Conservation (phyloP, 2,888 invertebrate genomes). For the Diplolepis rosae region DNA sequence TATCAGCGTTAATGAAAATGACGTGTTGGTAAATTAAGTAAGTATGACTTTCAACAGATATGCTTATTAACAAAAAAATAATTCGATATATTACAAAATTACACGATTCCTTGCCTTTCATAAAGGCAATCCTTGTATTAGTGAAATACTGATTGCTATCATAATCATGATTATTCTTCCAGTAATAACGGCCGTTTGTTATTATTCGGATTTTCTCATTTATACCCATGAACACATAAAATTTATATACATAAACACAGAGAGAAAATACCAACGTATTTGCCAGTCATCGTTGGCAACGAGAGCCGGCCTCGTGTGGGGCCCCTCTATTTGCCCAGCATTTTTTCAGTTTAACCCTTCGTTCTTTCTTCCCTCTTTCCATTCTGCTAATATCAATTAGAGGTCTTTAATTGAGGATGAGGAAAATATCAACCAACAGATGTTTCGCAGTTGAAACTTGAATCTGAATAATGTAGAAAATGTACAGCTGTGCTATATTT, state of each 20-base stretch:
- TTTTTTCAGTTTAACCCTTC: conserved; percentile 52
- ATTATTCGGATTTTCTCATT: background rate
- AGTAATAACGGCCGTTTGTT: background rate
- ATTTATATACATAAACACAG: background rate
- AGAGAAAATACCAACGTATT: conserved; percentile 35
- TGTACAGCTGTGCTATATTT: background rate
- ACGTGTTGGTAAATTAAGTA: no score
- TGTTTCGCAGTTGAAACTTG: background rate
- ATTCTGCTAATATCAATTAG: conserved; percentile 6
- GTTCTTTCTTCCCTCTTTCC: background rate
- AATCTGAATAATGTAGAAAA: background rate
- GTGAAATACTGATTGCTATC: no score
- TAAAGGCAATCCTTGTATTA: no score
- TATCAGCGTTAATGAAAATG: no score
- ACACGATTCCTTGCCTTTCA: no score
- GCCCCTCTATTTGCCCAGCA: conserved; percentile 56
- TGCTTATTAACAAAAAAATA: no score
- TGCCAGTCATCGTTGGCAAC: conserved; percentile 61
- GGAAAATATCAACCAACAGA: conserved; percentile 18
- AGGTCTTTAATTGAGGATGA: background rate
- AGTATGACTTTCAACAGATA: no score
- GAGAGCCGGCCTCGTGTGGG: conserved; percentile 54
- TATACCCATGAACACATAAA: background rate
- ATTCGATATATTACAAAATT: no score
- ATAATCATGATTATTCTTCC: no score